phyloP scores from a whole-genome alignment of 2,797 vertebrate species.

The Pitangus sulphuratus region DNA sequence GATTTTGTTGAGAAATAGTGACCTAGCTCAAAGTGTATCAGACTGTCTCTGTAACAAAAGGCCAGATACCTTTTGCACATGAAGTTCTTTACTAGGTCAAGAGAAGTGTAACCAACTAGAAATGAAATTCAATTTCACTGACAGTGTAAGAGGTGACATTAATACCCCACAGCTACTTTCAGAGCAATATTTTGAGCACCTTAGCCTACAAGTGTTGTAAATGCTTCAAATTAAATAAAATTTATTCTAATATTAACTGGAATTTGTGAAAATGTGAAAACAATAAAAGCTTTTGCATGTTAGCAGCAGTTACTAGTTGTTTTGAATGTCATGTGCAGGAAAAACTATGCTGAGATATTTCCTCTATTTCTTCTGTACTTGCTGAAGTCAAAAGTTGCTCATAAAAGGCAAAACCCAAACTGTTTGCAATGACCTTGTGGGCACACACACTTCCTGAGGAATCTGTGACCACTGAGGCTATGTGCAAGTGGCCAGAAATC shows the following conservation, averaged over 20 bases:
- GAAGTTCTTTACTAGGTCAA: background rate
- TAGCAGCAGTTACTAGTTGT: background rate
- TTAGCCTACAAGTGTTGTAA: background rate
- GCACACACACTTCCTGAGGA: constrained; percentile 20
- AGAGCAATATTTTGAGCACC: background rate
- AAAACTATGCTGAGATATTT: constrained; percentile 14
- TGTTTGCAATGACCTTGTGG: background rate
- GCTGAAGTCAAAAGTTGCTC: constrained; percentile 11
- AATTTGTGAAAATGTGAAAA: constrained; percentile 5
- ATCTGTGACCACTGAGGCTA: constrained; percentile 17
- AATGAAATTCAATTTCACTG: background rate
- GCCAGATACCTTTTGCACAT: constrained; percentile 1
- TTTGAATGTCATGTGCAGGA: background rate
- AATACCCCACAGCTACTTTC: background rate
- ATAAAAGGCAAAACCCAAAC: constrained; percentile 13
- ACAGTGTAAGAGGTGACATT: background rate
- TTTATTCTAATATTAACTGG: background rate
- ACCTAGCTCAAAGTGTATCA: background rate
- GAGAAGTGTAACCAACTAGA: background rate
- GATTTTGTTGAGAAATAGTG: background rate
- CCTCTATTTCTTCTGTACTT: background rate
- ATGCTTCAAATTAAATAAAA: background rate
- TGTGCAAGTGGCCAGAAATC: background rate
- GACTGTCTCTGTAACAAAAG: background rate
- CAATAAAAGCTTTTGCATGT: background rate